These are phyloP conservation scores for Lobophora halterata DNA, from an alignment of 2,888 invertebrate genomes.

Conservation along the genomic window DNA sequence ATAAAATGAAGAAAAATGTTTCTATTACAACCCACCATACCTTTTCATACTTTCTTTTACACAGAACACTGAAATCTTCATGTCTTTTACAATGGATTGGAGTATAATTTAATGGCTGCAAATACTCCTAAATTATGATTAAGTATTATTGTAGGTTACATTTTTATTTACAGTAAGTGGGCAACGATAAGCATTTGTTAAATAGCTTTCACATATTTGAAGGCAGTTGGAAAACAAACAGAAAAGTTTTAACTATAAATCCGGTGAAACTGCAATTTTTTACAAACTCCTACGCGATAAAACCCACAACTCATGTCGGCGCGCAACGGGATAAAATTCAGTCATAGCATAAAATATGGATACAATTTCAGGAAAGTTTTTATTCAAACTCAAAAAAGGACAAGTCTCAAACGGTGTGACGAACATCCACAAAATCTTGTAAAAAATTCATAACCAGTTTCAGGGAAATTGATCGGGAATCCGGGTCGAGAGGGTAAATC, in stretches of 20 bases:
- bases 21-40: neutral
- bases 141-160: no score
- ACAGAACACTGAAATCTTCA: no score
- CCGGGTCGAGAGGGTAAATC: constrained; percentile 19
- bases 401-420: constrained; percentile 31
- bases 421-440: constrained; percentile 26
- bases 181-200: no score
- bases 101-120: neutral
- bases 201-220: no score
- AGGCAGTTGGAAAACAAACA: constrained; percentile 1
- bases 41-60: no score
- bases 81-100: no score
- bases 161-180: no score
- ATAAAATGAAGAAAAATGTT: constrained; percentile 7
- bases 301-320: constrained; percentile 14
- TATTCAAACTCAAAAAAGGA: constrained; percentile 33
- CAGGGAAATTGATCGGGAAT: constrained; percentile 38
- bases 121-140: constrained; percentile 1
- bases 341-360: constrained; percentile 32
- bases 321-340: constrained; percentile 20
- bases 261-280: constrained; percentile 9
- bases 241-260: constrained; percentile 6
- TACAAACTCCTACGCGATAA: constrained; percentile 4
- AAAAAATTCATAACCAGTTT: constrained; percentile 31
- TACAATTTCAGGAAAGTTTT: constrained; percentile 30